Percentiles rank a stretch among this genome's conserved stretches.
Conservation (phyloP, 2,888 invertebrate species). For the Drosophila sordidapex region DNA sequence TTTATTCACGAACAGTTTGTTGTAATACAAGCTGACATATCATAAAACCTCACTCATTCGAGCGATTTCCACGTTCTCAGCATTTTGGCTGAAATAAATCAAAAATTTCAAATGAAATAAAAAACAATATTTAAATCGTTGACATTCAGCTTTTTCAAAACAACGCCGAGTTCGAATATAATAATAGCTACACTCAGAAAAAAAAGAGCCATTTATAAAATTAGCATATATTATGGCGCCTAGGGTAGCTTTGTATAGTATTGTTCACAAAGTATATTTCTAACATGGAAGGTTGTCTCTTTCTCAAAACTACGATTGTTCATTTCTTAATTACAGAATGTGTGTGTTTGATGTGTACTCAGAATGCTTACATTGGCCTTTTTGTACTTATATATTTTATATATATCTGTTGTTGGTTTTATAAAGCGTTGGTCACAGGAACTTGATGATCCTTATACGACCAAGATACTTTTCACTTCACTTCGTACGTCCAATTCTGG, state of each 20-base stretch:
- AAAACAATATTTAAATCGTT: not conserved
- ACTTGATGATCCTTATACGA: no score
- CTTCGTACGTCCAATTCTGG: no score
- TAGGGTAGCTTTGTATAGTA: not conserved
- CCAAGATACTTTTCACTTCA: no score
- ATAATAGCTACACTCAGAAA: not conserved
- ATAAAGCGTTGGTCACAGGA: no score
- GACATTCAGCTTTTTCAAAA: not conserved
- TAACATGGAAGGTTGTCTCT: no score
- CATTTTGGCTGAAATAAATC: not conserved
- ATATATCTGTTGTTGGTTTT: no score
- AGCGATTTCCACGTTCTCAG: not conserved
- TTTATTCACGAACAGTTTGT: not conserved
- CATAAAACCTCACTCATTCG: not conserved
- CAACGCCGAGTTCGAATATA: not conserved
- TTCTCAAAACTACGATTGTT: not conserved
- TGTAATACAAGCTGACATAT: not conserved
- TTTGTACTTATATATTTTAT: not conserved
- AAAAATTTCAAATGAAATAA: not conserved
- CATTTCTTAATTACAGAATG: not conserved
- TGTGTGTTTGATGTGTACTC: not conserved
- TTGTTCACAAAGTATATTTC: not conserved
- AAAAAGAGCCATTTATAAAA: not conserved
- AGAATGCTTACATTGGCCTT: not conserved
- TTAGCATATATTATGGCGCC: no score